Evolutionary conservation across 2,113 vertebrate genomes (phyloP), one percentile per base, ranked within the genome.

Genomic region (Lycaon pictus): DNA sequence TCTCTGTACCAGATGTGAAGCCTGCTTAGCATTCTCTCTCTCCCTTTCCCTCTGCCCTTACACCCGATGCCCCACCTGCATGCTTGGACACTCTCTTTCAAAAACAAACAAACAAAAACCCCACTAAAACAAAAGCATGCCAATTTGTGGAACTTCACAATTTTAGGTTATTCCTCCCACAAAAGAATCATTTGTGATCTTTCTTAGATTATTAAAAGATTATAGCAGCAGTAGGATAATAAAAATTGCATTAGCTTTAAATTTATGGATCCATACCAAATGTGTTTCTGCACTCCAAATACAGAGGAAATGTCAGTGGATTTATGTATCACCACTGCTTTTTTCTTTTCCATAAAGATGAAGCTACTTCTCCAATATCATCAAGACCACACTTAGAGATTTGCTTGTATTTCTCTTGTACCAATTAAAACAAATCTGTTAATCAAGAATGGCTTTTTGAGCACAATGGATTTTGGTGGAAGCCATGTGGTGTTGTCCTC

Each of bases 131-230:
- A 20, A 92, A 69, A 32, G 3, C 32, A 9, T 3, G 5, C 25
- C 22, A 29, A 12, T 65, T 16, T 55, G 16, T 92, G 27, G 23
- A 6, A 62, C 27, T 65, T 80, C 55, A 71, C 72, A 67, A n/a
- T 32, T 88, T 9, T 80, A 71, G 13, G n/a, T 63, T 80, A 63
- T 60, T 95, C 22, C 58, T 58, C 7, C 17, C 13, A 29, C 35
- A 11, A 67, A 56, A 58, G 22, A 51, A 93, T 55, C 23, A 56
- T 60, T 60, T 58, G 16, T 58, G 25, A 65, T 56, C 37, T 19
- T 83, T 89, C 43, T 87, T 23, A 79, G 37, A 62, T 77, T 43
- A 19, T 95, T 79, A 63, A 79, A 91, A 93, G 65, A 4, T 37
- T 37, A 83, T 13, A 56, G 63, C 17, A 35, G 11, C 10, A 15